Base-by-base conservation (phyloP, 2,113 vertebrate genomes). In the Montifringilla adamsi region DNA sequence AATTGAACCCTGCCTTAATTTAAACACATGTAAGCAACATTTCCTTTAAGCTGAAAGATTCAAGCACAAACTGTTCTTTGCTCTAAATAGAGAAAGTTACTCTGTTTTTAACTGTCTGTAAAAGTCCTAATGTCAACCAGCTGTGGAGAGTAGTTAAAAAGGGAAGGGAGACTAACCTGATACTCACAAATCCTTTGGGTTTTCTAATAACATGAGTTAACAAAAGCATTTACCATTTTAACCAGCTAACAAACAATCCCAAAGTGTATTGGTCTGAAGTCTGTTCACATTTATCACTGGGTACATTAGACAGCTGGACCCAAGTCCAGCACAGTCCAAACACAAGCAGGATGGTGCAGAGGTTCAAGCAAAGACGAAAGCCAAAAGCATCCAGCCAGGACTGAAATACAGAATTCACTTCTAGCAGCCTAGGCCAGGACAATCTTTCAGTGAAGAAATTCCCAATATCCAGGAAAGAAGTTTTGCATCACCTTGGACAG, bases 401-500 rank as follows among this genome's bases (percentile, higher is more conserved):
- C 17, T 60, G 41, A 81, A 63, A 77, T 1, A 44, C 6, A 37
- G 30, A 44, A 27, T 2, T 2, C 9, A 33, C 21, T 28, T 60
- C 35, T 11, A 39, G 49, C 24, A 50, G 49, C 14, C 49, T 15
- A 50, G 49, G 49, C 13, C 14, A 26, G 24, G 49, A 50, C 24
- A 50, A 50, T 26, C 24, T 50, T 26, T 50, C 49, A 50, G 49
- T 50, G 22, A 50, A 50, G 49, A 26, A 50, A 50, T 50, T 50
- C 49, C 49, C 49, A 26, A 50, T 50, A 50, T 26, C 16, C n/a
- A 56, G 13, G 52, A 92, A 21, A 13, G 21, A 66, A 87, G 50
- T 43, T 63, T 77, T 52, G 7, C 31, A 3, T 97, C 97, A 99
- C 99, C 99, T 98, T 99, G 99, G 31, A 99, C 99, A 0, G 99